Evolutionary conservation across 2,113 vertebrate genomes (phyloP).

Genomic region (Saccopteryx bilineata): DNA sequence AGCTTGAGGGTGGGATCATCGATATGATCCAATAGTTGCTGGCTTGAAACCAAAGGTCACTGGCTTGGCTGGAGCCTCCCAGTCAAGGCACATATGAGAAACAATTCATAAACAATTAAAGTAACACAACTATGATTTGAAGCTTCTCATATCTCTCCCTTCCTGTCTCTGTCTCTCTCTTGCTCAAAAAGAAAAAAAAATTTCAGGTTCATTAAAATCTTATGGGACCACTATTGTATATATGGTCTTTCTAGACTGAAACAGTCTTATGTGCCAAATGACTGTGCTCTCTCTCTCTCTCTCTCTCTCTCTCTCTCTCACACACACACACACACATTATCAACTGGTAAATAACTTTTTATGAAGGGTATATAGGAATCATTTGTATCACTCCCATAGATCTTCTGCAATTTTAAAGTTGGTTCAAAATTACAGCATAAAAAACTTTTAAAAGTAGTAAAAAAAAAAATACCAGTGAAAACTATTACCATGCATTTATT

Average conservation of each 20-base stretch:
- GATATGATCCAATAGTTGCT: too few relatives aligned
- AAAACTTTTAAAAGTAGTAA: background rate
- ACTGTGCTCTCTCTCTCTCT: background rate
- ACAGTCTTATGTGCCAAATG: background rate
- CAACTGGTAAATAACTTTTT: conserved; percentile 5
- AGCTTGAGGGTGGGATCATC: too few relatives aligned
- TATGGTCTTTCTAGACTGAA: background rate
- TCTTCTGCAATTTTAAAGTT: conserved; percentile 30
- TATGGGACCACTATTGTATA: too few relatives aligned
- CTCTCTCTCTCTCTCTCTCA: background rate
- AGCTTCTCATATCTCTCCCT: too few relatives aligned
- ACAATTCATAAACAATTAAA: too few relatives aligned
- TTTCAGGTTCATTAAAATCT: background rate
- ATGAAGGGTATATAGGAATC: background rate
- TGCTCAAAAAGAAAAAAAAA: too few relatives aligned
- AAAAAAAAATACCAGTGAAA: background rate
- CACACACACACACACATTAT: background rate
- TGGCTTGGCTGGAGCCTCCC: too few relatives aligned
- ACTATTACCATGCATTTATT: background rate
- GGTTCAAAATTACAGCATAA: conserved; percentile 26
- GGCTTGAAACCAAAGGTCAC: too few relatives aligned
- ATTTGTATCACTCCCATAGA: background rate
- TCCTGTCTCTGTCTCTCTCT: too few relatives aligned
- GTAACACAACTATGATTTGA: too few relatives aligned
- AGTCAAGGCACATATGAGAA: too few relatives aligned